Evolutionary conservation across 2,888 invertebrate species (phyloP).

Genomic region (Agonopterix arenella): DNA sequence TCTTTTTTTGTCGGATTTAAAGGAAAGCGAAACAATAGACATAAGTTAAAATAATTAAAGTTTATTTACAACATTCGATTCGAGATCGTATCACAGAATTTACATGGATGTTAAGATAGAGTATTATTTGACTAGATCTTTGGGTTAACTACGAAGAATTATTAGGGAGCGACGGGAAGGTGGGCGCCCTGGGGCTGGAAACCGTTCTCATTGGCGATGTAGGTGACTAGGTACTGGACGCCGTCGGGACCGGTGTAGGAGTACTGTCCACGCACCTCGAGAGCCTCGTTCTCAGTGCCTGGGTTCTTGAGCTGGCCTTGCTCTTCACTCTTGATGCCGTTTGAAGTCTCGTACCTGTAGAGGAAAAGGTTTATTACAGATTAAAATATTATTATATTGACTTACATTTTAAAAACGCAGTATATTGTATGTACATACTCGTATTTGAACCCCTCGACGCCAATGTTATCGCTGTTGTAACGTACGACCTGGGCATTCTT

Average conservation of each 20-base stretch:
- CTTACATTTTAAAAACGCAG: too few relatives aligned
- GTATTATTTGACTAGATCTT: constrained; percentile 32
- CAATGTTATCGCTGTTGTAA: constrained; percentile 40
- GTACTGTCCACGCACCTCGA: constrained; percentile 66
- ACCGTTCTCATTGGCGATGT: constrained; percentile 71
- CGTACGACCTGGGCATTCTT: constrained; percentile 31
- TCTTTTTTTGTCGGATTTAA: too few relatives aligned
- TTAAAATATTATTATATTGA: too few relatives aligned
- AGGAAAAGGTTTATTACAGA: background rate
- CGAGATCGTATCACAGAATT: constrained; percentile 54
- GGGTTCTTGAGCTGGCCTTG: constrained; percentile 51
- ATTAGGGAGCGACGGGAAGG: constrained; percentile 23
- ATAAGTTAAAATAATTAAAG: constrained; percentile 35
- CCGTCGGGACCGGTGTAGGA: constrained; percentile 65
- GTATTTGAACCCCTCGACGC: constrained; percentile 39
- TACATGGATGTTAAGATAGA: constrained; percentile 24
- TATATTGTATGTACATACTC: constrained; percentile 36
- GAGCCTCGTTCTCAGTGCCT: constrained; percentile 59
- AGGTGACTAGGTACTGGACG: constrained; percentile 54
- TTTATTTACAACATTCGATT: constrained; percentile 34
- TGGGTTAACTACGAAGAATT: background rate
- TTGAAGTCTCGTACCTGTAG: constrained; percentile 40
- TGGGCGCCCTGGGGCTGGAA: constrained; percentile 62
- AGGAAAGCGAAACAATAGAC: constrained; percentile 8
- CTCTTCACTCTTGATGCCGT: constrained; percentile 44